phyloP scores from a whole-genome alignment of 2,113 vertebrate species.

The Malurus elegans region DNA sequence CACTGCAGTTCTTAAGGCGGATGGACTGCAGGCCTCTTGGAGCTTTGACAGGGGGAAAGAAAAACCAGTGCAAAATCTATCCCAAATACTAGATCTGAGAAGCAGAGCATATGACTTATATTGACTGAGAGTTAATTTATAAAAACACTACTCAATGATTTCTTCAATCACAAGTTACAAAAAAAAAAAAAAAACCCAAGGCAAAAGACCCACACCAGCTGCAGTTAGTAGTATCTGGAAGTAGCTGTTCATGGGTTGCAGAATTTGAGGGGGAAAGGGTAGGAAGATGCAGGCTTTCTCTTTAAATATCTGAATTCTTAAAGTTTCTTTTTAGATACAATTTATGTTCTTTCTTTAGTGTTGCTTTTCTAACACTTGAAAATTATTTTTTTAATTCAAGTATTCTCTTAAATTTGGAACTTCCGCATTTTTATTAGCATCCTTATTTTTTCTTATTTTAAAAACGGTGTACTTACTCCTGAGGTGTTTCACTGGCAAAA shows the following conservation, averaged over 20 bases:
- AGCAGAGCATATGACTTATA: not conserved
- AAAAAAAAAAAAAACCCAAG: not conserved
- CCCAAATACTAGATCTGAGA: not conserved
- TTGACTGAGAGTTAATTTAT: not conserved
- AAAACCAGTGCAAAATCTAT: not conserved
- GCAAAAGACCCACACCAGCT: accelerated
- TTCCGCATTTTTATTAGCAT: not conserved
- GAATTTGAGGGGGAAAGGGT: not conserved
- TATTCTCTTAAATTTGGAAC: not conserved
- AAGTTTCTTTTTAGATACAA: not conserved
- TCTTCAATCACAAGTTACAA: not conserved
- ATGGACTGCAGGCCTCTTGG: not conserved
- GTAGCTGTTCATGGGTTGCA: not conserved
- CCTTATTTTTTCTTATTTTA: not conserved
- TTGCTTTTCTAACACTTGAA: not conserved
- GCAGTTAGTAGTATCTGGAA: not conserved
- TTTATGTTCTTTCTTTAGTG: not conserved
- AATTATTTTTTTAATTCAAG: not conserved
- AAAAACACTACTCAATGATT: not conserved
- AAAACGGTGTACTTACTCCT: not conserved
- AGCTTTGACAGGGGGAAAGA: not conserved
- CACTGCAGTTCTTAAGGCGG: not conserved
- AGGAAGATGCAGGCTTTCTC: not conserved
- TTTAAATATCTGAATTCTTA: not conserved
- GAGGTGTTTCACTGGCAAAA: not conserved